A percentile compares a stretch with the other conserved stretches of the same genome.
phyloP scores from a whole-genome alignment of 2,888 invertebrate genomes.

The Petrophora chlorosata region DNA sequence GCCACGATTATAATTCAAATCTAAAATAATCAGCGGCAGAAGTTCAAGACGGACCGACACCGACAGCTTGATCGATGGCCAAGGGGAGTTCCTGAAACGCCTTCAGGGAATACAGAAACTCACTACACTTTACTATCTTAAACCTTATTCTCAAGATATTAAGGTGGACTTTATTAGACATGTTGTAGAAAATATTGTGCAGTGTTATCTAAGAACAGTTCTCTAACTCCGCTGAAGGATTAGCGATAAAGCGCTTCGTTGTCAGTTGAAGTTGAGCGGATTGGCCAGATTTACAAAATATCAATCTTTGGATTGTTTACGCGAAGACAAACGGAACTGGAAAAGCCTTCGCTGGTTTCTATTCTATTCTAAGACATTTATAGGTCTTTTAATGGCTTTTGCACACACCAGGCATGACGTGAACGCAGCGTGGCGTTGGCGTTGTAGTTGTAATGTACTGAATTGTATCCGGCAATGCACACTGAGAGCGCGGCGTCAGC shows the following conservation, averaged over 20 bases:
- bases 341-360: not conserved
- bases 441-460: too few relatives aligned
- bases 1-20: constrained; percentile 33
- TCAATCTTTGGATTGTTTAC: constrained; percentile 42
- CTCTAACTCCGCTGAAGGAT: constrained; percentile 40
- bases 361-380: too few relatives aligned
- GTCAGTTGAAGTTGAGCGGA: constrained; percentile 36
- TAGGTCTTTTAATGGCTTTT: too few relatives aligned
- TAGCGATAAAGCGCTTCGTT: constrained; percentile 40
- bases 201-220: constrained; percentile 34
- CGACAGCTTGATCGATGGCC: constrained; percentile 48
- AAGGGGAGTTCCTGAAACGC: constrained; percentile 41
- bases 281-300: constrained; percentile 38
- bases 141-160: constrained; percentile 23
- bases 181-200: constrained; percentile 23
- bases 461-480: too few relatives aligned
- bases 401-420: too few relatives aligned
- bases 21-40: constrained; percentile 39
- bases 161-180: constrained; percentile 14
- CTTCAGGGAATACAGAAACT: constrained; percentile 22
- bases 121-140: constrained; percentile 9
- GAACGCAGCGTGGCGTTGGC: too few relatives aligned
- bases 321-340: constrained; percentile 6
- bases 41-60: constrained; percentile 40
- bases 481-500: too few relatives aligned